Evolutionary conservation across 2,797 vertebrate species (phyloP).

Genomic region (Sphaeramia orbicularis): DNA sequence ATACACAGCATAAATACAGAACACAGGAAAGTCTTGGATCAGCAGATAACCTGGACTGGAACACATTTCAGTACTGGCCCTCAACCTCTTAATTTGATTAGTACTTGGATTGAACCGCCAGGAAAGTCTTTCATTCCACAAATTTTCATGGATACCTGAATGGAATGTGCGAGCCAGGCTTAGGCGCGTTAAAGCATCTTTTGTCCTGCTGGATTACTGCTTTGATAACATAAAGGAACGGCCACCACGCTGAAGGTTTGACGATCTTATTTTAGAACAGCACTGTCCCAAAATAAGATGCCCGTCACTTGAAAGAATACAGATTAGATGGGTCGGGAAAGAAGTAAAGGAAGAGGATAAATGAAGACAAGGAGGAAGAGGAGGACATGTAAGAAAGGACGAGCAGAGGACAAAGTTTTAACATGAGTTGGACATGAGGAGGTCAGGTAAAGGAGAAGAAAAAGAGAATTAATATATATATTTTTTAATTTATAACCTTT

Average conservation of each 20-base stretch:
- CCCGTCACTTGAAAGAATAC: not conserved
- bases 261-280: not conserved
- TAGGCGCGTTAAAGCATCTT: too few relatives aligned
- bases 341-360: not conserved
- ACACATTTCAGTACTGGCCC: too few relatives aligned
- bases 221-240: not conserved
- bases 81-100: too few relatives aligned
- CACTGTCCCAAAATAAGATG: slow-evolving; percentile 2
- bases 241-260: not conserved
- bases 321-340: not conserved
- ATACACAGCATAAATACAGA: too few relatives aligned
- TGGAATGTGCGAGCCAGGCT: slow-evolving; percentile 30
- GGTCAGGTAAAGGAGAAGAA: not conserved
- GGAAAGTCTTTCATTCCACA: too few relatives aligned
- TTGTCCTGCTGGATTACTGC: slow-evolving; percentile 10
- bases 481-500: too few relatives aligned
- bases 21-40: too few relatives aligned
- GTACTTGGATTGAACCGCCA: too few relatives aligned
- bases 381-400: not conserved
- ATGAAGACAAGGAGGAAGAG: too few relatives aligned
- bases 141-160: too few relatives aligned
- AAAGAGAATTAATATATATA: not conserved
- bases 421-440: not conserved
- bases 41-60: too few relatives aligned
- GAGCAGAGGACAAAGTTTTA: slow-evolving; percentile 1